Evolutionary conservation across 2,888 invertebrate species (phyloP), one percentile per base, ranked within the genome.

Genomic region (Stenurella melanura): DNA sequence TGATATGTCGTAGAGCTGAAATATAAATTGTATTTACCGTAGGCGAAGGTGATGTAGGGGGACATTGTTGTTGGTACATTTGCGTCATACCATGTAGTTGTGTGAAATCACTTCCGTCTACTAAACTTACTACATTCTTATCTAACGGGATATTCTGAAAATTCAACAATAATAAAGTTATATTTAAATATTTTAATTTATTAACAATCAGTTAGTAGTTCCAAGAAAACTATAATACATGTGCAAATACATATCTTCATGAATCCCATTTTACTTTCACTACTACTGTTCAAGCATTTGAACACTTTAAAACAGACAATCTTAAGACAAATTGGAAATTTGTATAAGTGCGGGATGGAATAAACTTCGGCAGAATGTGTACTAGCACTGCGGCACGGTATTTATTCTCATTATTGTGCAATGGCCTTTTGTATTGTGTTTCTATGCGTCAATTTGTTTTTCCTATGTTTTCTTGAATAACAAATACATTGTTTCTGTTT

Each of bases 61-160:
- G 92, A 92, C 87, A 89, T 68, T 83, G 84, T 60, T 84, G 89
- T 75, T 88, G 87, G 91, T 92, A 90, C 90, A 92, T 87, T 90
- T 86, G 86, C 80, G 85, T 83, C 86, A 89, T 83, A 82, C 88
- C 86, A 85, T 89, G 86, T 85, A 89, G 88, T 84, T 91, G 91
- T 80, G 90, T 87, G 84, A 90, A 92, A 83, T 90, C 90, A 79
- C 90, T 88, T 83, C 90, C 89, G 86, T 91, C 91, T 83, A 90
- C 89, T 86, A 91, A 88, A 83, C 92, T 92, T 87, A 92, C 91
- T 87, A 93, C 92, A 91, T 93, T 92, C 88, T 93, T 94, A 86
- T 94, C 94, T 89, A 94, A 84, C 81, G 90, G 89, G 83, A 92
- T 89, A 84, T 91, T 91, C 92, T 92, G 90, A 58, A 89, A 68